Evolutionary conservation across 2,113 vertebrate species (phyloP).

Genomic region (Aspidoscelis tigris): DNA sequence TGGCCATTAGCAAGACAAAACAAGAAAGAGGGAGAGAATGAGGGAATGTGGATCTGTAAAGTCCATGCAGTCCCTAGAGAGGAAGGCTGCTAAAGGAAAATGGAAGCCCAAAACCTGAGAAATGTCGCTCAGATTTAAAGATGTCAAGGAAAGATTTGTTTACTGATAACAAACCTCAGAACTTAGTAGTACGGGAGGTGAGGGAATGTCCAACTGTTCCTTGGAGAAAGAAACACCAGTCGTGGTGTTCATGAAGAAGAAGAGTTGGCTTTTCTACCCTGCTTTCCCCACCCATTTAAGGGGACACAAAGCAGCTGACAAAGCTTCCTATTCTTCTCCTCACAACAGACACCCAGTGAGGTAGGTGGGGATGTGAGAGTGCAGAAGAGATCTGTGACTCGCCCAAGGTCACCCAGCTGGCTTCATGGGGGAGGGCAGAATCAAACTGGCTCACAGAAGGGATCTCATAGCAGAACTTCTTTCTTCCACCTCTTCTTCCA

Average conservation of each 20-base stretch:
- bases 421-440: too few relatives aligned
- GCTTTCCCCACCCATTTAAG: too few relatives aligned
- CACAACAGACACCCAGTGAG: too few relatives aligned
- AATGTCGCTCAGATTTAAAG: slow-evolving; percentile 74
- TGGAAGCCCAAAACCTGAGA: slow-evolving; percentile 83
- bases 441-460: too few relatives aligned
- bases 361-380: too few relatives aligned
- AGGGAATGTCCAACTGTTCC: slow-evolving; percentile 34
- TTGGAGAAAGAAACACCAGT: background rate
- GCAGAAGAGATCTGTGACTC: too few relatives aligned
- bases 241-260: background rate
- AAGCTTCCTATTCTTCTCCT: too few relatives aligned
- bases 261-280: too few relatives aligned
- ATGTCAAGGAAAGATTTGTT: slow-evolving; percentile 66
- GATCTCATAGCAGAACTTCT: background rate
- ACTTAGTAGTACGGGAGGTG: slow-evolving; percentile 49
- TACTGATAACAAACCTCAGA: slow-evolving; percentile 56
- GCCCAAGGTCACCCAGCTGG: too few relatives aligned
- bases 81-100: slow-evolving; percentile 78
- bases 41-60: slow-evolving; percentile 80
- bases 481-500: background rate
- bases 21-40: slow-evolving; percentile 69
- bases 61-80: slow-evolving; percentile 59
- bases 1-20: slow-evolving; percentile 88
- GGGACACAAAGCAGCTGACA: too few relatives aligned